Conservation (phyloP, 2,888 invertebrate genomes). For the Tenthredo amoena region DNA sequence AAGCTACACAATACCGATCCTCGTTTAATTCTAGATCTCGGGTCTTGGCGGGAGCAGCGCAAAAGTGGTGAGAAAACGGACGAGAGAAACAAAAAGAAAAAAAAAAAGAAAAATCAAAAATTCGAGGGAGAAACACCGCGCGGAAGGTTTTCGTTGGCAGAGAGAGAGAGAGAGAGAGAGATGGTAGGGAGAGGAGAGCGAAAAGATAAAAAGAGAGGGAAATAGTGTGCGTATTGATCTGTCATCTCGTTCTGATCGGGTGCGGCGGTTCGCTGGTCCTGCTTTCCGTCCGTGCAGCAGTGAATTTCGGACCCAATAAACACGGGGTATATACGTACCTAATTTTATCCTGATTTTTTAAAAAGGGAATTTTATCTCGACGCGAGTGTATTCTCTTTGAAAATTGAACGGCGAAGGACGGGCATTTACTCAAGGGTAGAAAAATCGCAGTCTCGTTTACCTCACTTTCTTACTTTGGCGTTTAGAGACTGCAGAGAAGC, state of each 20-base stretch:
- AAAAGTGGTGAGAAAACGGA: conserved; percentile 28
- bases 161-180: background rate
- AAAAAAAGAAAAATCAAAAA: conserved; percentile 29
- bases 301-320: conserved; percentile 52
- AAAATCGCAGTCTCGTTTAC: conserved; percentile 53
- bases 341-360: conserved; percentile 9
- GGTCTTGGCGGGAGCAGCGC: background rate
- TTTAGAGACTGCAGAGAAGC: background rate
- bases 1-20: background rate
- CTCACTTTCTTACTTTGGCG: conserved; percentile 28
- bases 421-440: conserved; percentile 13
- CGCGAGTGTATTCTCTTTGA: background rate
- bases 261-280: conserved; percentile 40
- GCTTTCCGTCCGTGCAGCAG: conserved; percentile 31
- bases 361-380: background rate
- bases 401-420: background rate
- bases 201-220: conserved; percentile 13
- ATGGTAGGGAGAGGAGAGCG: background rate
- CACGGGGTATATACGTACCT: conserved; percentile 47
- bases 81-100: background rate
- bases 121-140: background rate
- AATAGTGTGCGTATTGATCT: conserved; percentile 66
- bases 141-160: background rate
- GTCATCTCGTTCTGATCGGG: conserved; percentile 61
- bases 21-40: background rate